These are phyloP conservation scores for Drosophila algonquin DNA, from an alignment of 2,888 invertebrate species.

Conservation along the genomic window DNA sequence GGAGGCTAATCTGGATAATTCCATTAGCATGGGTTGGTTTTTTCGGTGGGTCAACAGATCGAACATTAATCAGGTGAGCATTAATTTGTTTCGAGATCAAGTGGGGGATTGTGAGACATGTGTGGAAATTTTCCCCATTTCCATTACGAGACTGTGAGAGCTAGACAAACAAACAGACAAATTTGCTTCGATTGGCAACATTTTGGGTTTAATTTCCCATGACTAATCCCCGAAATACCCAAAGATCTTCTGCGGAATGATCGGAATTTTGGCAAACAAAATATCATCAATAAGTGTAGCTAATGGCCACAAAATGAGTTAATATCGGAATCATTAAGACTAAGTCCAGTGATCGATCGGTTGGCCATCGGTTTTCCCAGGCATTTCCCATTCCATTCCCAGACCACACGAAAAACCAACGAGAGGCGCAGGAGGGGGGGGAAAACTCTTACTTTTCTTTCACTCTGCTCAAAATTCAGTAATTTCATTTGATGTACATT, in stretches of 20 bases:
- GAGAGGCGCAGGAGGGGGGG: not conserved
- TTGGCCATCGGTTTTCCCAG: slow-evolving; percentile 36
- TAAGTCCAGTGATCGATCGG: not conserved
- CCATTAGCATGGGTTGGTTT: slow-evolving; percentile 32
- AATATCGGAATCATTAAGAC: not conserved
- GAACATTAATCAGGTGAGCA: slow-evolving; percentile 30
- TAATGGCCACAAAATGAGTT: not conserved
- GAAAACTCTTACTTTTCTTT: slow-evolving; percentile 48
- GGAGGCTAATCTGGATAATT: slow-evolving; percentile 41
- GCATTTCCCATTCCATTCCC: slow-evolving; percentile 46
- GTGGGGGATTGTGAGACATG: not conserved
- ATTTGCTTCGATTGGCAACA: not conserved
- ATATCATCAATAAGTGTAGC: not conserved
- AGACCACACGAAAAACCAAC: slow-evolving; percentile 5
- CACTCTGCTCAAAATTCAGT: slow-evolving; percentile 51
- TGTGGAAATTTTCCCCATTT: slow-evolving; percentile 2
- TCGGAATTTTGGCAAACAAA: not conserved
- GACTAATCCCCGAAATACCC: not conserved
- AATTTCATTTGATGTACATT: slow-evolving; percentile 54
- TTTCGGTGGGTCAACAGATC: slow-evolving; percentile 17
- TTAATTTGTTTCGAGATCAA: slow-evolving; percentile 3
- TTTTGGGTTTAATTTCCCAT: not conserved
- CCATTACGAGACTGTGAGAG: not conserved
- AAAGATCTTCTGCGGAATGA: not conserved
- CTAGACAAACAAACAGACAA: not conserved